Conservation (phyloP, 2,888 invertebrate genomes). For the Drosophila mulleri region DNA sequence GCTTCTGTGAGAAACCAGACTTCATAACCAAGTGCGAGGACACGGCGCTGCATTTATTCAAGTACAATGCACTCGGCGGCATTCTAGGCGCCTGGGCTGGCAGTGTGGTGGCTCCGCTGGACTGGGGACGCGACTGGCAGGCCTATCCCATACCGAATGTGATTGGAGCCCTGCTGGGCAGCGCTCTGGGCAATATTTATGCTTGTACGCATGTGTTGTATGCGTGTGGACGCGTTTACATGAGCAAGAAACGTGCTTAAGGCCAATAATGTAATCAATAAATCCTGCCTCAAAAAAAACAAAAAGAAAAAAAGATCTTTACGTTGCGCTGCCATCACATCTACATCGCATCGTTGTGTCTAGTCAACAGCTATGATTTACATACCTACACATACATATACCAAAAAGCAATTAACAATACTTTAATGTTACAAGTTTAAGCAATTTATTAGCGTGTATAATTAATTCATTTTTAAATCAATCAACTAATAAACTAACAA, state of each 20-base stretch:
- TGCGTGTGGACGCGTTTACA: conserved; percentile 81
- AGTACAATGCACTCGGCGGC: conserved; percentile 84
- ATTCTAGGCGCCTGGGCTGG: conserved; percentile 92
- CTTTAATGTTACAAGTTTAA: conserved; percentile 72
- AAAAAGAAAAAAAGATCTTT: conserved; percentile 42
- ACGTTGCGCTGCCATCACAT: conserved; percentile 69
- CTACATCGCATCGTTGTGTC: conserved; percentile 55
- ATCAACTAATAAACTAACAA: conserved; percentile 70
- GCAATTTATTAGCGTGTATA: conserved; percentile 69
- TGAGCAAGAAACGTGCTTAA: conserved; percentile 81
- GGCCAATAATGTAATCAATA: conserved; percentile 30
- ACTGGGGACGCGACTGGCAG: conserved; percentile 95
- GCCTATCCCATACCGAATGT: conserved; percentile 89
- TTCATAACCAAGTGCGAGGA: conserved; percentile 83
- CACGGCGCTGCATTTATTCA: conserved; percentile 83
- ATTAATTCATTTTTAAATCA: conserved; percentile 66
- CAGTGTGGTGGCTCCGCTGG: conserved; percentile 92
- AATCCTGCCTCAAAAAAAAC: conserved; percentile 63
- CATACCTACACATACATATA: conserved; percentile 29
- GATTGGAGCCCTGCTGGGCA: conserved; percentile 87
- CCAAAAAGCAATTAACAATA: conserved; percentile 73
- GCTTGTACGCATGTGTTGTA: conserved; percentile 83
- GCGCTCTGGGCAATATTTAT: conserved; percentile 86
- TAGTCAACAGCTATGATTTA: conserved; percentile 72
- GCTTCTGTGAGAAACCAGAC: conserved; percentile 84